A percentile compares a stretch with the other conserved stretches of the same genome.
phyloP scores from a whole-genome alignment of 2,797 vertebrate genomes.

The Morelia viridis region DNA sequence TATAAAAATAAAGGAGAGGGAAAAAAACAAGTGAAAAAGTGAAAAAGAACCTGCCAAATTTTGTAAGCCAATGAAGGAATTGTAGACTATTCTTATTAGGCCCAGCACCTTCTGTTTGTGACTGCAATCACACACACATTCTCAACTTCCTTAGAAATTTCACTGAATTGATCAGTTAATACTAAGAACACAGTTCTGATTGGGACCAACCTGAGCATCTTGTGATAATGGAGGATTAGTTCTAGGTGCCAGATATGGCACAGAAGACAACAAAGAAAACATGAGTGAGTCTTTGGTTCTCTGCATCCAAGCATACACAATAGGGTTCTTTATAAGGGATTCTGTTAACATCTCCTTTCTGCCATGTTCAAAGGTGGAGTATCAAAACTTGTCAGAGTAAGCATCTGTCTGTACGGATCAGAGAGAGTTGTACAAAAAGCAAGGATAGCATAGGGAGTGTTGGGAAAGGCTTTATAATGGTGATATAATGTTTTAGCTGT shows the following conservation, averaged over 20 bases:
- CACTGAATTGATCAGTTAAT: not conserved
- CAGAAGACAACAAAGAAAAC: not conserved
- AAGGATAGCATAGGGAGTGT: not conserved
- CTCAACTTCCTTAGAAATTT: not conserved
- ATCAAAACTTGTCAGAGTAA: not conserved
- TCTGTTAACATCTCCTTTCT: not conserved
- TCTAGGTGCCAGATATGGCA: not conserved
- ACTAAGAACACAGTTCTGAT: not conserved
- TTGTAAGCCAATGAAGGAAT: not conserved
- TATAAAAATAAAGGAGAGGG: not conserved
- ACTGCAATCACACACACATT: not conserved
- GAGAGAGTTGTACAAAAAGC: not conserved
- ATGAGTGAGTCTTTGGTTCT: not conserved
- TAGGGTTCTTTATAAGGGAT: not conserved
- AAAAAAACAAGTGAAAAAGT: not conserved
- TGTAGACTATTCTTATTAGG: not conserved
- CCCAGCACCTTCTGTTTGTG: not conserved
- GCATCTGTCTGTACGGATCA: not conserved
- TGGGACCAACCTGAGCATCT: not conserved
- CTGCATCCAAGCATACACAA: not conserved
- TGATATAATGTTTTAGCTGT: not conserved
- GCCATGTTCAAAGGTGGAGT: not conserved
- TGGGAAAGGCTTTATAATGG: not conserved
- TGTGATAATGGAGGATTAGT: not conserved
- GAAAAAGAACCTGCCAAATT: not conserved